Conservation (phyloP, 2,888 invertebrate species). For the Hyalella azteca region DNA sequence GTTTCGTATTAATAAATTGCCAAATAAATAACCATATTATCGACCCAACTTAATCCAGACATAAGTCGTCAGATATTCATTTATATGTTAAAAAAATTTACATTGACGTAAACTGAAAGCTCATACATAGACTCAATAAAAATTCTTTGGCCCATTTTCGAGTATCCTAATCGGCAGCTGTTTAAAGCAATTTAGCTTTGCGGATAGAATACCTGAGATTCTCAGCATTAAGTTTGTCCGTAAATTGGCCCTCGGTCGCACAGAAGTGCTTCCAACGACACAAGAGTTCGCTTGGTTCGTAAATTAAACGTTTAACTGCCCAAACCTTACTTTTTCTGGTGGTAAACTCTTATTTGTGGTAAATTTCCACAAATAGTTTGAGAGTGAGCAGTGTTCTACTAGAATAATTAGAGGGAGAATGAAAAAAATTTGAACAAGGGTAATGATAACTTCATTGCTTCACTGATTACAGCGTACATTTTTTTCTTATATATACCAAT, state of each 20-base stretch:
- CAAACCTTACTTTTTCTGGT: too few relatives aligned
- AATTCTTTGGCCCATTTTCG: conserved; percentile 4
- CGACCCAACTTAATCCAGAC: too few relatives aligned
- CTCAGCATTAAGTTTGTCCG: not conserved
- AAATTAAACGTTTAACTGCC: conserved; percentile 10
- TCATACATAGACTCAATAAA: conserved; percentile 17
- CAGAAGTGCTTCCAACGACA: conserved; percentile 23
- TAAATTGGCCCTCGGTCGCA: not conserved
- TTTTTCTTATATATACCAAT: too few relatives aligned
- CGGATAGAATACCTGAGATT: conserved; percentile 23
- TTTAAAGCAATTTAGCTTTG: not conserved
- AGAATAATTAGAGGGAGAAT: too few relatives aligned
- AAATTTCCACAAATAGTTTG: too few relatives aligned
- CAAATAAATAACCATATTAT: too few relatives aligned
- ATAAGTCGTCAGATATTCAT: not conserved
- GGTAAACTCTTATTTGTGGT: too few relatives aligned
- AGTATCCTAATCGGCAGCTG: not conserved
- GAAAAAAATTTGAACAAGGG: too few relatives aligned
- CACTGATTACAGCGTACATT: too few relatives aligned
- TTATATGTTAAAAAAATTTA: not conserved
- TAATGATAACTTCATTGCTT: too few relatives aligned
- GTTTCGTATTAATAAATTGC: too few relatives aligned
- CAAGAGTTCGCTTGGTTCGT: not conserved
- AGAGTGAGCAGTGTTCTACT: too few relatives aligned
- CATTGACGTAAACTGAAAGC: not conserved